Percentiles rank a stretch among this genome's conserved stretches.
Evolutionary conservation across 2,888 invertebrate genomes (phyloP).

Genomic region (Pseudoips prasinana): DNA sequence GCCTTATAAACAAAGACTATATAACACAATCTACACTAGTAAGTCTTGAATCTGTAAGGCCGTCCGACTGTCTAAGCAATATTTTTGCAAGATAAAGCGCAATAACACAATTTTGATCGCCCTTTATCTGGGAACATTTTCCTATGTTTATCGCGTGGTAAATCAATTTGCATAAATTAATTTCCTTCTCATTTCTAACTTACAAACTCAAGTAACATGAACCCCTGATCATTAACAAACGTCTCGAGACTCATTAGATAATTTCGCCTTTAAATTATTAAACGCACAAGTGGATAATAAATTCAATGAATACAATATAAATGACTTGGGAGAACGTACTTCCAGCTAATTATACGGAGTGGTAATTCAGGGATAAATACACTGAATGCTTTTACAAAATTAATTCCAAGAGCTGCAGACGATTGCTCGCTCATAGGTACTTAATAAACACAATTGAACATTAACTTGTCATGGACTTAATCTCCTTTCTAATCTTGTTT

Average conservation of each 20-base stretch:
- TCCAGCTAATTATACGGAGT: conserved; percentile 34
- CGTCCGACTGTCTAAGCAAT: too few species aligned
- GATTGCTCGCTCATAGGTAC: not conserved
- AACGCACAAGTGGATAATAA: conserved; percentile 30
- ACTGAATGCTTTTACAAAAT: conserved; percentile 30
- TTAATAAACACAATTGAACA: too few species aligned
- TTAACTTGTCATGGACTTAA: too few species aligned
- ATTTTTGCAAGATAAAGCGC: too few species aligned
- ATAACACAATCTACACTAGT: too few species aligned
- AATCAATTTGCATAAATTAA: conserved; percentile 1
- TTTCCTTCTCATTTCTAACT: not conserved
- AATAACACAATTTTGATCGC: too few species aligned
- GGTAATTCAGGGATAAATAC: conserved; percentile 27
- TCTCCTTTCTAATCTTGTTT: too few species aligned
- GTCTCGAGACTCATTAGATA: conserved; percentile 18
- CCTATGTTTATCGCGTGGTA: not conserved
- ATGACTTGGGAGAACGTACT: conserved; percentile 18
- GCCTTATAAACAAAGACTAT: too few species aligned
- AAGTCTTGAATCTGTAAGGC: too few species aligned
- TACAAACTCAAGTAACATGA: conserved; percentile 9
- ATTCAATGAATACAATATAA: conserved; percentile 30
- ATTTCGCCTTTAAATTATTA: conserved; percentile 31
- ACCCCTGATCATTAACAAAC: conserved; percentile 19
- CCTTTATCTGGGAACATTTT: too few species aligned
- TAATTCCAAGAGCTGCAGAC: too few species aligned